Base-by-base conservation (phyloP, 2,797 vertebrate species). In the Urosaurus nigricauda region DNA sequence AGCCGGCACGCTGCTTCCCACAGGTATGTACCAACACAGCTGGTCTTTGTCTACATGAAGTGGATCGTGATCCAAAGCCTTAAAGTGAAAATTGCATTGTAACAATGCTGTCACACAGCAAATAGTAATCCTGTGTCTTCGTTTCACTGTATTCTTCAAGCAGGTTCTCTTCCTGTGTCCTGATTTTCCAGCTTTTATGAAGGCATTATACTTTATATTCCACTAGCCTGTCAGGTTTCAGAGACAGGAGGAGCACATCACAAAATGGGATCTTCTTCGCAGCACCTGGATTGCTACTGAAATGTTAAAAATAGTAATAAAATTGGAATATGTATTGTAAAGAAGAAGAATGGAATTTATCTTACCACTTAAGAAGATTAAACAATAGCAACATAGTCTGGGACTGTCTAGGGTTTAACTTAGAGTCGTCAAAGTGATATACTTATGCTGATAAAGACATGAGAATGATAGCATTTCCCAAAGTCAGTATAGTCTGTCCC, bases 321-420 rank as follows among this genome's bases (percentile, higher is more conserved):
- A 96, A 97, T 96, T 97, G 96, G 97, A 97, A 96, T 94, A 96
- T 93, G 91, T 95, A 95, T 94, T 94, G 90, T 94, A 95, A 68
- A 97, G 95, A 94, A 95, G 95, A 98, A 96, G 95, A 96, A 96
- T 94, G 74, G 90, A 93, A 97, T 97, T 97, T 97, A 96, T 94
- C 93, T 92, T 94, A 94, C 91, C 94, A 94, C 94, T 95, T 96
- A 96, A 95, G 93, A 96, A 96, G 95, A 97, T 97, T 96, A 96
- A 96, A 94, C 93, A 95, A 96, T 91, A 93, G 91, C 94, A 92
- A 92, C 92, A 95, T 93, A 94, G 89, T 95, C 88, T 89, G 90
- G 91, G 93, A 89, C 92, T 86, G 92, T 94, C 94, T 86, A 96
- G 94, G 93, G 92, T 97, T 97, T 97, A 96, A 94, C 86, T 92